Evolutionary conservation across 2,888 invertebrate species (phyloP), one percentile per base, ranked within the genome.

Genomic region (Eupsilia transversa): DNA sequence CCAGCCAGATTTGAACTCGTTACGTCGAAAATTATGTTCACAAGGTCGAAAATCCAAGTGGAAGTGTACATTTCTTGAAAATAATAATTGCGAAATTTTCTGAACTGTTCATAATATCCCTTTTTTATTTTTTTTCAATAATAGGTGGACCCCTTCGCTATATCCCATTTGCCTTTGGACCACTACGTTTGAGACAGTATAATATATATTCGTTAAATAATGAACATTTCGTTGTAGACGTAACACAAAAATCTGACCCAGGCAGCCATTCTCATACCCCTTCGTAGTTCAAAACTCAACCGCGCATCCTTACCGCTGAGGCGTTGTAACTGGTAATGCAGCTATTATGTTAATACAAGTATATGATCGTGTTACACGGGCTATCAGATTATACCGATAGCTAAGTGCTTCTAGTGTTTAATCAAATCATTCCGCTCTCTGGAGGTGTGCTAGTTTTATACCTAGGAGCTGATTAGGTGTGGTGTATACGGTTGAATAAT

Each of bases 381-480:
- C 82, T 82, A 87, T 80, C 77, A 77, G 65, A 27, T 79, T 63
- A 66, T 59, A 69, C 60, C 81, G 46, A 60, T 60, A 79, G 35
- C 14, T 35, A 82, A 87, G 76, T 80, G 72, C 80, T 82, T 72
- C 82, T 80, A 87, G 86, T 87, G 88, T 84, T 85, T 87, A 87
- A 89, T 89, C 82, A 80, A 88, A 89, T 90, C 87, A 88, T 85
- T 79, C 80, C 67, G 85, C 83, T 81, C 79, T 71, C 79, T 84
- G 77, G 79, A 52, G 75, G 69, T 38, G 68, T 52, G 61, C 64
- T 79, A 72, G 65, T 77, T 75, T 79, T 80, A 80, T 76, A 33
- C 59, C n/a, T 30, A 46, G 33, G 57, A 63, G n/a, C 23, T 17
- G 57, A 20, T 27, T 7, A 14, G 12, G 59, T 12, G 33, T 20